Evolutionary conservation across 2,888 invertebrate genomes (phyloP), one percentile per base, ranked within the genome.

Genomic region (Carcina quercana): DNA sequence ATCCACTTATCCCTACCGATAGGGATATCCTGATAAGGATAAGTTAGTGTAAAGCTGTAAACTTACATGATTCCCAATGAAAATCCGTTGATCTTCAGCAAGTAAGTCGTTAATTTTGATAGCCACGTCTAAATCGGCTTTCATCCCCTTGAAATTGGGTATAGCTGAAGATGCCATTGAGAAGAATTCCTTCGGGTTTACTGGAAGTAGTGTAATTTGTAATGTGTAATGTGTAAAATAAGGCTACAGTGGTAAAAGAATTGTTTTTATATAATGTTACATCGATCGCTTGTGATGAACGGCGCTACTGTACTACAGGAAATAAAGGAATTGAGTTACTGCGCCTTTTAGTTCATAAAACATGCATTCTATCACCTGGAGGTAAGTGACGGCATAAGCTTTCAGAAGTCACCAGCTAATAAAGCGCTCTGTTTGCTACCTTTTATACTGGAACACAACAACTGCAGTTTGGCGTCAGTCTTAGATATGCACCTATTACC

Each of bases 71-170:
- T 86, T 88, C 26, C 89, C 91, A 25, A 90, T 83, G 55, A 89
- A 89, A 21, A 90, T 64, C 15, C 59, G 69, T 49, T 78, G 86
- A 44, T 80, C 79, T 8, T 73, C 62, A 3, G 62, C 66, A 10
- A 83, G 55, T 2, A 82, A 73, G 25, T 75, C 73, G 0, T 86
- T 53, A 4, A 90, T 87, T 47, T 84, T 85, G 4, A 82, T 59
- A 1, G 89, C 91, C 52, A 89, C 88, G 15, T 84, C 86, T 11
- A 93, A 74, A 53, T 90, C 87, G 1, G 86, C 86, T 61, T 95
- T 94, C 26, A 92, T 86, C 1, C 94, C 95, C 42, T 86, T 86
- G 50, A 95, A 90, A 6, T 87, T 91, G 0, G 91, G 88, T 13
- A 95, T 86, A 38, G 73, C 64, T 2, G 74, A 62, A 2, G 76